Conservation (phyloP, 2,888 invertebrate species). For the Callinectes sapidus region DNA sequence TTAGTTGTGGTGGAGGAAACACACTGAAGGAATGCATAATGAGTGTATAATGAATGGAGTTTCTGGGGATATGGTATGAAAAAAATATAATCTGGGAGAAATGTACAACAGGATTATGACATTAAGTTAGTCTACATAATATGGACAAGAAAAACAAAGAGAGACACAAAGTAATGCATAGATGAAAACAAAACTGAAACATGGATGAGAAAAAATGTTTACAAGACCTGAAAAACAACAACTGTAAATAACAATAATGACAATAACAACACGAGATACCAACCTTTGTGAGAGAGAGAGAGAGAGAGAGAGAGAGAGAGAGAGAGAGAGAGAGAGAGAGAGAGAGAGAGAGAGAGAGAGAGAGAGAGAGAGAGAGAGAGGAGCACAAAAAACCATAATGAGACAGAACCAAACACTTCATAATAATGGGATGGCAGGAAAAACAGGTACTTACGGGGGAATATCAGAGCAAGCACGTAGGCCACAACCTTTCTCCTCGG, state of each 20-base stretch:
- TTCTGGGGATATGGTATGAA: neutral
- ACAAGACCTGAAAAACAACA: neutral
- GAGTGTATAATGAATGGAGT: neutral
- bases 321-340: constrained; percentile 38
- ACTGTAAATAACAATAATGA: neutral
- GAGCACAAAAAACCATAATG: neutral
- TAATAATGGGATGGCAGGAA: neutral
- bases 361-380: neutral
- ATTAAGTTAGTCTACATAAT: neutral
- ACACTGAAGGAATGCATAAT: neutral
- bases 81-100: neutral
- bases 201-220: neutral
- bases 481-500: constrained; percentile 96
- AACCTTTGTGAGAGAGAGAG: neutral
- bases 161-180: neutral
- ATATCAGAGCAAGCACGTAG: constrained; percentile 86
- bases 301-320: constrained; percentile 16
- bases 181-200: neutral
- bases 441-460: constrained; percentile 80
- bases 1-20: neutral
- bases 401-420: neutral
- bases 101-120: no score
- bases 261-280: neutral
- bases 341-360: neutral
- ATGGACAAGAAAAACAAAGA: neutral